Conservation (phyloP, 2,797 vertebrate genomes). For the Brachyrhaphis roseni region DNA sequence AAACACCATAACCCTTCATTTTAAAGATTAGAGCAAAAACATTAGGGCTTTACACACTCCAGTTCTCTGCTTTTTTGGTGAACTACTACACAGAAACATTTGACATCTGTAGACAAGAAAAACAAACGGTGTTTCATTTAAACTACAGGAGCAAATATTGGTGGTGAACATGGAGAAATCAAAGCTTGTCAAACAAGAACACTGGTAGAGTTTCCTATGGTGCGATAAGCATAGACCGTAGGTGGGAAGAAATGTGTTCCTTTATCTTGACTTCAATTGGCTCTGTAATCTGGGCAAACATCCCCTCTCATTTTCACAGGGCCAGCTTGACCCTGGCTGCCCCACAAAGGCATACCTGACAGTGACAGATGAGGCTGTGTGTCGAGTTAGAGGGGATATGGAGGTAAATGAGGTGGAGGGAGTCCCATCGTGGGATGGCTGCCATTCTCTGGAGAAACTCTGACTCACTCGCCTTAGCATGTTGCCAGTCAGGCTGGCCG, state of each 20-base stretch:
- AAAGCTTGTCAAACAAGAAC: constrained; percentile 54
- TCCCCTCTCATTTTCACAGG: constrained; percentile 65
- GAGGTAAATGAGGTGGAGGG: constrained; percentile 41
- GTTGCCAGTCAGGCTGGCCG: constrained; percentile 66
- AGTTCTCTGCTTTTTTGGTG: constrained; percentile 21
- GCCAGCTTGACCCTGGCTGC: constrained; percentile 66
- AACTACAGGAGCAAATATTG: constrained; percentile 57
- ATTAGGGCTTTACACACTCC: constrained; percentile 54
- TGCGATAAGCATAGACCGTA: constrained; percentile 57
- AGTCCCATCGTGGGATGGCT: constrained; percentile 66
- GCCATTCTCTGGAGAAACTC: constrained; percentile 74
- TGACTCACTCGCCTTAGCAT: constrained; percentile 74
- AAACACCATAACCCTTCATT: constrained; percentile 70
- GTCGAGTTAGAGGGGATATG: constrained; percentile 58
- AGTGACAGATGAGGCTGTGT: constrained; percentile 79
- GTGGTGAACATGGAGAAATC: constrained; percentile 53
- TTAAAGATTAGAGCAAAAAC: constrained; percentile 60
- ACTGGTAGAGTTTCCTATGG: constrained; percentile 44
- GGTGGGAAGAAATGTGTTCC: constrained; percentile 60
- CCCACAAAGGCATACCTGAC: constrained; percentile 67
- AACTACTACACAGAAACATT: constrained; percentile 48
- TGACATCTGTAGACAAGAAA: constrained; percentile 56
- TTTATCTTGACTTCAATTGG: constrained; percentile 69
- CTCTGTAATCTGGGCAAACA: constrained; percentile 70
- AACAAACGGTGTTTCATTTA: constrained; percentile 59